phyloP scores from a whole-genome alignment of 2,888 invertebrate species.

The Callyntrura guangdongensis region DNA sequence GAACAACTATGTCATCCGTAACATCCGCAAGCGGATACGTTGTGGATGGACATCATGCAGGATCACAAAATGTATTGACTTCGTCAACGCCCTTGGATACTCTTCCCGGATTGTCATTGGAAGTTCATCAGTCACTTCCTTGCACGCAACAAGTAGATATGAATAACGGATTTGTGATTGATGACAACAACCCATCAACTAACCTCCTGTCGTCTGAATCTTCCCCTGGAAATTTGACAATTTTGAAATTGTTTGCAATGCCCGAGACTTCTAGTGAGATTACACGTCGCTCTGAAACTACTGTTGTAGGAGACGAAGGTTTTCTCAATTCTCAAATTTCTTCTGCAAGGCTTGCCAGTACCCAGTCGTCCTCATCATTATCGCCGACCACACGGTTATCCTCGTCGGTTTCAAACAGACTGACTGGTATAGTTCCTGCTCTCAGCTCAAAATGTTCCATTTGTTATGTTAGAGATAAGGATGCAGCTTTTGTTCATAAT shows the following conservation, averaged over 20 bases:
- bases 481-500: conserved; percentile 83
- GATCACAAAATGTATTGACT: not conserved
- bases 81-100: not conserved
- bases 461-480: conserved; percentile 79
- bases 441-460: conserved; percentile 67
- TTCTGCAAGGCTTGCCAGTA: not conserved
- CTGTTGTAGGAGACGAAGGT: not conserved
- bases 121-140: conserved; percentile 1
- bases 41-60: conserved; percentile 2
- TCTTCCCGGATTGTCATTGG: not conserved
- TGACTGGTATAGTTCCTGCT: not conserved
- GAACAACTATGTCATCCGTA: conserved; percentile 45
- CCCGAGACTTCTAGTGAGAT: not conserved
- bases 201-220: not conserved
- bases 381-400: not conserved
- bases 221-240: conserved; percentile 55
- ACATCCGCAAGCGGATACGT: conserved; percentile 39
- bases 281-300: not conserved
- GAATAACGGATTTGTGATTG: conserved; percentile 58
- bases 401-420: not conserved
- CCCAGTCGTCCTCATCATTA: not conserved
- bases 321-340: conserved; percentile 18
- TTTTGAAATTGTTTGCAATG: conserved; percentile 30
- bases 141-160: not conserved
- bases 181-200: conserved; percentile 19